Evolutionary conservation across 2,797 vertebrate species (phyloP).

Genomic region (Artibeus jamaicensis): DNA sequence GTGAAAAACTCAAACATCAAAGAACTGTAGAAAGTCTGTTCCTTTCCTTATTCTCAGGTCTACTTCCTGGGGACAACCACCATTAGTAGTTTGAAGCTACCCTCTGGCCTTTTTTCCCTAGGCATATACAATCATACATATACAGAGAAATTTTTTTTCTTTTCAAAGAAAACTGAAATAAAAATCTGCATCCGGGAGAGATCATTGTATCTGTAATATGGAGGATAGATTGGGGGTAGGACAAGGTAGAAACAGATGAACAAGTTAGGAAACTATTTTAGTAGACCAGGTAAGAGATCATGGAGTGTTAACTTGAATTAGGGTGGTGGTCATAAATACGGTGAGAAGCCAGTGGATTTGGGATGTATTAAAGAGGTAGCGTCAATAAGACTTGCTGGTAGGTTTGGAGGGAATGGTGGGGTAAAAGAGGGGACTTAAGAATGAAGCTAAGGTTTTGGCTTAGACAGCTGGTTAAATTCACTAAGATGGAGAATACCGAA

Average conservation of each 20-base stretch:
- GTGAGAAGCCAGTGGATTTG: not conserved
- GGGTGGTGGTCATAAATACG: not conserved
- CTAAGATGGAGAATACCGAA: slow-evolving; percentile 18
- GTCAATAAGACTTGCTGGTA: slow-evolving; percentile 6
- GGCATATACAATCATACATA: not conserved
- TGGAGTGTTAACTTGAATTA: not conserved
- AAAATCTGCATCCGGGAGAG: slow-evolving; percentile 30
- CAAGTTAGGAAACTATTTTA: slow-evolving; percentile 14
- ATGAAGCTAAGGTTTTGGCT: slow-evolving; percentile 41
- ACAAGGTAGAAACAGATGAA: not conserved
- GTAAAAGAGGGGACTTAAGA: not conserved
- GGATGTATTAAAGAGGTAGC: slow-evolving; percentile 19
- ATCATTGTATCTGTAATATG: slow-evolving; percentile 16
- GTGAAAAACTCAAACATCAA: slow-evolving; percentile 1
- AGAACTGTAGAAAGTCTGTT: not conserved
- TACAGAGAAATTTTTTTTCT: not conserved
- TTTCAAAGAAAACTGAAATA: slow-evolving; percentile 39
- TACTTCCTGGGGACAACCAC: slow-evolving; percentile 2
- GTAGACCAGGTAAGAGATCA: slow-evolving; percentile 18
- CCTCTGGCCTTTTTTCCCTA: not conserved
- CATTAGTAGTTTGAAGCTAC: slow-evolving; percentile 10
- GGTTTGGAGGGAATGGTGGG: not conserved
- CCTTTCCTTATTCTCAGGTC: slow-evolving; percentile 13
- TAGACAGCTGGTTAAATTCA: slow-evolving; percentile 14
- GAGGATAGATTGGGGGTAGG: not conserved